Percentiles rank a stretch among this genome's conserved stretches.
phyloP scores from a whole-genome alignment of 2,797 vertebrate genomes.

The Protosalanx chinensis region DNA sequence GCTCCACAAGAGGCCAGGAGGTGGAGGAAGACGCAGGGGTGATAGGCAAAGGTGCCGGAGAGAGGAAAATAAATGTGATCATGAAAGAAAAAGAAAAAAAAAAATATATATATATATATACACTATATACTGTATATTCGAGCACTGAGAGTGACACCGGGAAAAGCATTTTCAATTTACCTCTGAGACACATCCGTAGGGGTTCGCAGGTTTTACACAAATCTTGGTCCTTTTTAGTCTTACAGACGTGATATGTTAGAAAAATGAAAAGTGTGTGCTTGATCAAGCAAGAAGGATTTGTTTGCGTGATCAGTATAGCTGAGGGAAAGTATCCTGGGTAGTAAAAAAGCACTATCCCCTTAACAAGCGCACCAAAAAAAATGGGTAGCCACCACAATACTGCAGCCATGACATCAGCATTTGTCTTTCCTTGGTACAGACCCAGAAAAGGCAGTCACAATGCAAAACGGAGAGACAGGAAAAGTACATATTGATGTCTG shows the following conservation, averaged over 20 bases:
- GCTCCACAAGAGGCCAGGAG: constrained; percentile 7
- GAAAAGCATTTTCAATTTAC: constrained; percentile 16
- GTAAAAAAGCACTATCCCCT: background rate
- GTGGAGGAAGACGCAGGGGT: background rate
- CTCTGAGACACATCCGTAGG: background rate
- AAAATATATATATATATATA: background rate
- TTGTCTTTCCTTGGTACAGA: background rate
- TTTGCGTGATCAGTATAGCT: background rate
- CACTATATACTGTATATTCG: background rate
- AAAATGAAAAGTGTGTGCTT: background rate
- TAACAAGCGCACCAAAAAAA: background rate
- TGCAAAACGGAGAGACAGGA: background rate
- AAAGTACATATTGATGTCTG: background rate
- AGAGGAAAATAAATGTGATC: background rate
- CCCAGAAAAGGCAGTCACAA: background rate
- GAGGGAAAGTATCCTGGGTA: background rate
- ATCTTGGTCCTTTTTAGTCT: background rate
- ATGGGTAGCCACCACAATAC: background rate
- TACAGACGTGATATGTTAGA: background rate
- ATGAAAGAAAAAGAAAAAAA: background rate
- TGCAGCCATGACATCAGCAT: background rate
- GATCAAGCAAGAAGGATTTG: background rate
- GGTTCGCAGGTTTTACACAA: constrained; percentile 1
- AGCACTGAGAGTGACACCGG: background rate
- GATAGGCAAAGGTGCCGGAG: background rate